Percentiles rank a stretch among this genome's conserved stretches.
Evolutionary conservation across 2,888 invertebrate genomes (phyloP).

Genomic region (Laothoe populi): DNA sequence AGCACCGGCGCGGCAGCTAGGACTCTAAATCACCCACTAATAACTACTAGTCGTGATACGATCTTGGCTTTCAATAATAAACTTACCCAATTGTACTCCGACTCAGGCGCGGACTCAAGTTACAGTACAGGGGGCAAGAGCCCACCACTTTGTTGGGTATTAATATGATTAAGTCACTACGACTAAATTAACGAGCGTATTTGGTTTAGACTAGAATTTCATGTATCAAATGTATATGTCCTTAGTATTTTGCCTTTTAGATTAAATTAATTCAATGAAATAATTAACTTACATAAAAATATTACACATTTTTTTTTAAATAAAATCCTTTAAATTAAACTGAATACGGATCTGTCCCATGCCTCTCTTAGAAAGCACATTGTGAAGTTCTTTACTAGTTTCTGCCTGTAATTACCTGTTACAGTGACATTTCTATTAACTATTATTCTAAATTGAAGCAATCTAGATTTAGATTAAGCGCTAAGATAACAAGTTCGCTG

Average conservation of each 20-base stretch:
- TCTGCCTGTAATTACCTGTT: conserved; percentile 66
- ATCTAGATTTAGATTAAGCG: conserved; percentile 52
- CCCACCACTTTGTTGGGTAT: not conserved
- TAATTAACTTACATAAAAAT: no score
- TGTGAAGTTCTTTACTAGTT: conserved; percentile 67
- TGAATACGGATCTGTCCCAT: conserved; percentile 29
- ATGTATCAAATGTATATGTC: no score
- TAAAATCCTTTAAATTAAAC: not conserved
- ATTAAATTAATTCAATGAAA: no score
- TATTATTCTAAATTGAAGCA: conserved; percentile 55
- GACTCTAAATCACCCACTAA: conserved; percentile 78
- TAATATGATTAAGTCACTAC: no score
- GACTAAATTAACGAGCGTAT: no score
- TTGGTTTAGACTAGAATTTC: no score
- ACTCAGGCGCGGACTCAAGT: conserved; percentile 24
- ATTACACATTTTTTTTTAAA: not conserved
- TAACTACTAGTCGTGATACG: conserved; percentile 75
- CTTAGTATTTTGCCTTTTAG: no score
- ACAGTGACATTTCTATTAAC: conserved; percentile 72
- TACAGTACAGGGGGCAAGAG: not conserved
- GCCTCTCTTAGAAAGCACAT: conserved; percentile 74
- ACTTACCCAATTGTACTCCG: conserved; percentile 71
- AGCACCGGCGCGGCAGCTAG: conserved; percentile 46
- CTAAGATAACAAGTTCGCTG: conserved; percentile 41
- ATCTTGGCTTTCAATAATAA: conserved; percentile 81